Conservation (phyloP, 1,140 invertebrate species). For the Drosophila prosaltans region DNA sequence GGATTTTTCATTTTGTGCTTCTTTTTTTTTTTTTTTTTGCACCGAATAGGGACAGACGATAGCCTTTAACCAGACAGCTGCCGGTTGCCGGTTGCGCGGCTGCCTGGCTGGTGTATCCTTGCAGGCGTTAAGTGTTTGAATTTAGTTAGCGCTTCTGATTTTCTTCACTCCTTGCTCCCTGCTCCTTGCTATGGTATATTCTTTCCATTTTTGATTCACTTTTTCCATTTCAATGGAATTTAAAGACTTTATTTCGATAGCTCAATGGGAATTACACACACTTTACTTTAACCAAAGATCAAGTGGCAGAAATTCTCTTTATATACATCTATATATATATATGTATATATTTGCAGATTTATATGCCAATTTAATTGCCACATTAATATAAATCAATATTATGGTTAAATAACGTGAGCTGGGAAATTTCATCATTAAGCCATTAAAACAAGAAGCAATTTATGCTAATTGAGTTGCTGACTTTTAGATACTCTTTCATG, state of each 20-base stretch:
- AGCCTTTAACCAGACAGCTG: conserved; percentile 20
- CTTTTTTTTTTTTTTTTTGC: neutral
- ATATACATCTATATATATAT: neutral
- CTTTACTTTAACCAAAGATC: neutral
- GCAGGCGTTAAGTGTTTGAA: conserved; percentile 21
- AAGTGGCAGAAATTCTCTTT: neutral
- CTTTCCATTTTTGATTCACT: neutral
- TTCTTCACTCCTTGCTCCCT: neutral
- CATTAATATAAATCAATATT: conserved; percentile 7
- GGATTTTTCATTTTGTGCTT: conserved; percentile 17
- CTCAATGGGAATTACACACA: neutral
- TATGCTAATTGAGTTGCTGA: neutral
- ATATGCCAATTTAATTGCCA: neutral
- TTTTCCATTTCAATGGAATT: neutral
- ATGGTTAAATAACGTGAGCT: neutral
- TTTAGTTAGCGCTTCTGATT: conserved; percentile 17
- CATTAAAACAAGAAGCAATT: neutral
- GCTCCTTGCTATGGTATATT: too few relatives aligned
- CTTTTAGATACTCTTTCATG: too few relatives aligned
- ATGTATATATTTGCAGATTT: neutral
- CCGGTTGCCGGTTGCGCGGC: neutral
- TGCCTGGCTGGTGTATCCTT: neutral
- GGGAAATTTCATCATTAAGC: neutral
- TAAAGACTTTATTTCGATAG: neutral
- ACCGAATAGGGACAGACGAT: conserved; percentile 4